Evolutionary conservation across 2,797 vertebrate genomes (phyloP), one percentile per base, ranked within the genome.

Genomic region (Lycodopsis pacificus): DNA sequence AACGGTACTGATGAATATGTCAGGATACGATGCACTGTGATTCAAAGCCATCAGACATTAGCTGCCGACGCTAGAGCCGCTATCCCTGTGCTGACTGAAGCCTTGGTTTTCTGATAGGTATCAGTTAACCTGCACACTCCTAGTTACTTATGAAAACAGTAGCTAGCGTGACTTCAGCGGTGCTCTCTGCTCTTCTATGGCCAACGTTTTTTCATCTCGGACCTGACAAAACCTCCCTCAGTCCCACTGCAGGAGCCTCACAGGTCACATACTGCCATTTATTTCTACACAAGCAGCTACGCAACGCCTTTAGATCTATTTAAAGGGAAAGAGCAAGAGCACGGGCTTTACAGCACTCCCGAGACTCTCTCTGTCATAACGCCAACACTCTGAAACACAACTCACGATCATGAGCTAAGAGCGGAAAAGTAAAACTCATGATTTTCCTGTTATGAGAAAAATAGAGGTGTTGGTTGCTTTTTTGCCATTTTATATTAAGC

Each of bases 251-350:
- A 13, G 66, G 19, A 58, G 54, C 57, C 70, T 4, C 42, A 14
- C 58, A 40, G 75, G 64, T 81, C 76, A 51, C 68, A 25, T 46
- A 25, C 53, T 25, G 56, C 62, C 57, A 66, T 66, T 77, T 77
- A 66, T 54, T 64, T 71, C 58, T 34, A 49, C 49, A 56, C 56
- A 62, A 66, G 42, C 71, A 65, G 54, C 32, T 22, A 27, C 51
- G 17, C 34, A 63, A 70, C 27, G 15, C 42, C 67, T 76, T 42
- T 49, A 70, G 22, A 63, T 81, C 56, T 67, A 42, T 68, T 79
- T 58, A 71, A 70, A 73, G 49, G 15, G 8, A 73, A 30, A 70
- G 53, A 53, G 63, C 30, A 8, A 19, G 44, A 22, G 65, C 19
- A 20, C 19, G 14, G 42, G 36, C 11, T 66, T 66, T 53, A 71